phyloP scores from a whole-genome alignment of 2,797 vertebrate species.

The Chloroceryle amazona region DNA sequence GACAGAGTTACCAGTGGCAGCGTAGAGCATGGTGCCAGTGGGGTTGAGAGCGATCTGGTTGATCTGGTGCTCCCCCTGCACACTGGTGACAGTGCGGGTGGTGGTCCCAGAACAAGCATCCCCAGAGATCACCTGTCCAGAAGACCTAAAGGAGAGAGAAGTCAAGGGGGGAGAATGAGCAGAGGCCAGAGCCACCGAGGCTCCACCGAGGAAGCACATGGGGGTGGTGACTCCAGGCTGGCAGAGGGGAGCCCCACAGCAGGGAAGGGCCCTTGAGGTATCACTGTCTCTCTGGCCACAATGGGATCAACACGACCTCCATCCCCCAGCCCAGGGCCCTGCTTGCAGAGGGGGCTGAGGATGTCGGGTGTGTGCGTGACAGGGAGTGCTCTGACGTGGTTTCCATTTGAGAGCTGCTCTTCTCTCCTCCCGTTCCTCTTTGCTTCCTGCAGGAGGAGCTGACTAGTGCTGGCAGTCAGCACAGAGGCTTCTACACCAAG shows the following conservation, averaged over 20 bases:
- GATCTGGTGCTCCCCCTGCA: conserved; percentile 95
- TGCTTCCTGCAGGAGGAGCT: neutral
- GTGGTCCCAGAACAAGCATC: conserved; percentile 89
- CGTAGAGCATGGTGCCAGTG: conserved; percentile 89
- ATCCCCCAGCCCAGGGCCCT: neutral
- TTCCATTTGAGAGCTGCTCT: neutral
- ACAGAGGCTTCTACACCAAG: neutral
- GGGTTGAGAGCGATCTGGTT: conserved; percentile 96
- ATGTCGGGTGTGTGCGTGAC: neutral
- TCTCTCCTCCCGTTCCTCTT: neutral
- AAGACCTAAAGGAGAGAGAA: conserved; percentile 84
- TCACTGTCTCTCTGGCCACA: neutral
- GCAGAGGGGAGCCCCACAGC: neutral
- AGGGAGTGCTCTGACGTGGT: neutral
- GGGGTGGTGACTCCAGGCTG: neutral
- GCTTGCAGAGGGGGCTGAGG: neutral
- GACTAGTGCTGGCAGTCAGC: neutral
- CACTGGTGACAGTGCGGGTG: conserved; percentile 89
- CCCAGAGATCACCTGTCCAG: conserved; percentile 93
- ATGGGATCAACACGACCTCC: neutral
- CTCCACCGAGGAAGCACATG: accelerated
- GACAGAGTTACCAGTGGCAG: conserved; percentile 92
- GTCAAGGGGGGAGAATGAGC: neutral
- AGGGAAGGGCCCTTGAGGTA: neutral
- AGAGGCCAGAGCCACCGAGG: neutral